Base-by-base conservation (phyloP, 1,140 invertebrate genomes). In the Heliothis virescens region DNA sequence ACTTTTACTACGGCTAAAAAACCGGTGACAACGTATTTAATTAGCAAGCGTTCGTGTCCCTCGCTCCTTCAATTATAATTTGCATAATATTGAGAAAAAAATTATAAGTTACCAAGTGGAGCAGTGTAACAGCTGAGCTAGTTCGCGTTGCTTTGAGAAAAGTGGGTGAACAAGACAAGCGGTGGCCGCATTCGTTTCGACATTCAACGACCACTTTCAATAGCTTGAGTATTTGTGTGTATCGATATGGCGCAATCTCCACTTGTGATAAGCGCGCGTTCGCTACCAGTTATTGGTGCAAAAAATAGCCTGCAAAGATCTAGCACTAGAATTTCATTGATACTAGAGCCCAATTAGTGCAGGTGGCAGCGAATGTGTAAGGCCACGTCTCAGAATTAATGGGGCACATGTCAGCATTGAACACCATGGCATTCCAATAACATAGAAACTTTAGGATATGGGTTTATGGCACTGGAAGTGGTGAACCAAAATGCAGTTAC, bases 171-270 rank as follows among this genome's bases (percentile, higher is more conserved):
- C 89, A 77, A 87, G 83, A 85, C 83, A 79, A 71, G 47, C 16
- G 50, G 55, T 73, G 84, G 84, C 81, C 82, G 83, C 79, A 65
- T 63, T 63, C 80, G 82, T 92, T 90, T 85, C 90, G 83, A 88
- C 87, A 92, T 83, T 74, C 72, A 78, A 69, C 79, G 87, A 77
- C 83, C 83, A 90, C 89, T 92, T 91, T 92, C 88, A 81, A 91
- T 89, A 85, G 47, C 52, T 4, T 21, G 48, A 82, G 73, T 82
- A 87, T 87, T 87, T 86, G 84, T 87, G 83, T 88, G 86, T 84
- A 83, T 77, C 62, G 78, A 67, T 18, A 78, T 78, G 63, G 48
- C 29, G 52, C 60, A 78, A 69, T 29, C 53, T 21, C 62, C 59
- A 47, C 41, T 48, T 21, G 34, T 78, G 75, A 78, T 78, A 78